phyloP scores from a whole-genome alignment of 1,140 invertebrate species.

The Aphis craccivora region DNA sequence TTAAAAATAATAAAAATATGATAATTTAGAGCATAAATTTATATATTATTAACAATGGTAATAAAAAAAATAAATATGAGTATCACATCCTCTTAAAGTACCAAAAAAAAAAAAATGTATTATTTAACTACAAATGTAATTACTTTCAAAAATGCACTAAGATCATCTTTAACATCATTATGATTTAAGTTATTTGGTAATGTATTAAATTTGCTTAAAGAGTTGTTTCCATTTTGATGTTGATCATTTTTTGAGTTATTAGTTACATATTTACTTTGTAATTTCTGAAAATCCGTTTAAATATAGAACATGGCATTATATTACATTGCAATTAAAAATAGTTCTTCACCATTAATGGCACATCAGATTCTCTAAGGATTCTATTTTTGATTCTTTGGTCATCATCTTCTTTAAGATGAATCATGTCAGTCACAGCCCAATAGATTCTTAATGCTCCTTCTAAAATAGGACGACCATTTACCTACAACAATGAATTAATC shows the following conservation, averaged over 20 bases:
- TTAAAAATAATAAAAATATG: too few species aligned
- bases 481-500: constrained; percentile 63
- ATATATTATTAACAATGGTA: too few species aligned
- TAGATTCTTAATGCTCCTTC: constrained; percentile 83
- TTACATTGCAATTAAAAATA: background rate
- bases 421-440: constrained; percentile 85
- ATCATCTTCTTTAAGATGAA: constrained; percentile 87
- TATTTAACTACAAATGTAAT: constrained; percentile 23
- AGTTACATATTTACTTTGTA: constrained; percentile 54
- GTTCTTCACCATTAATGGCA: constrained; percentile 22
- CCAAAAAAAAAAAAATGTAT: background rate
- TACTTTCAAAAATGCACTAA: constrained; percentile 74
- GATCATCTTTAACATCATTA: constrained; percentile 73
- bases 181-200: constrained; percentile 75
- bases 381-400: constrained; percentile 70
- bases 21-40: too few species aligned
- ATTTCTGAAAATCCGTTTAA: constrained; percentile 41
- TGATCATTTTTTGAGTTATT: constrained; percentile 42
- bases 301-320: background rate
- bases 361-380: constrained; percentile 35
- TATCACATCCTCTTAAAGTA: too few species aligned
- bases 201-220: constrained; percentile 67
- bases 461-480: constrained; percentile 79
- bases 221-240: constrained; percentile 50
- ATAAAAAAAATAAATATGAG: too few species aligned